Base-by-base conservation (phyloP, 2,797 vertebrate genomes). In the Hydrolagus colliei region DNA sequence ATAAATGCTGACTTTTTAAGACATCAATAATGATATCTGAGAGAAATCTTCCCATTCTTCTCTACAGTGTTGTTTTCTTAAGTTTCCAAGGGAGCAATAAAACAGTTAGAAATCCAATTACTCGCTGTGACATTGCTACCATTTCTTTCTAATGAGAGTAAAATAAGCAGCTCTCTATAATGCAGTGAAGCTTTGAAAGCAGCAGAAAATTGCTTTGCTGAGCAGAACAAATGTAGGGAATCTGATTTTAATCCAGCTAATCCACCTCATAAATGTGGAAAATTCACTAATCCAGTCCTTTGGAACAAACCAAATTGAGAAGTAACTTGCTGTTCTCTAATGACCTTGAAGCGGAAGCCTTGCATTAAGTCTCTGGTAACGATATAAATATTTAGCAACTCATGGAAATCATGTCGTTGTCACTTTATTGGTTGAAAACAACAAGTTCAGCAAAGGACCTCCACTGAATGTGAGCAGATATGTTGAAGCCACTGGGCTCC, bases 91-190 rank as follows among this genome's bases (percentile, higher is more conserved):
- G 87, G 89, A 90, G 88, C 89, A 89, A 91, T 89, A 88, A 89
- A 87, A 86, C 62, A 74, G 80, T 87, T 90, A 89, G 86, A 90
- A 93, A 91, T 92, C 87, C 89, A 94, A 89, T 94, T 93, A 92
- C 87, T 92, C 93, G 88, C 90, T 91, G 87, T 88, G 90, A 89
- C 89, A 86, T 87, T 74, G 88, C 87, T 91, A 87, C 82, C 89
- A 89, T 93, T 93, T 63, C 87, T 87, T 52, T 87, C 88, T 92
- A 91, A 91, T 91, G 88, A 91, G 87, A 90, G 87, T 86, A 89
- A 89, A 92, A 87, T 32, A 91, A 88, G 86, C 75, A 88, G 85
- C 68, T 0, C 0, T 89, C 9, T 35, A n/a, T 76, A 20, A 8
- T 59, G 41, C 90, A 88, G 86, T 86, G 89, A 87, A 86, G 86